Base-by-base conservation (phyloP, 2,888 invertebrate species). In the Argyresthia albistria region DNA sequence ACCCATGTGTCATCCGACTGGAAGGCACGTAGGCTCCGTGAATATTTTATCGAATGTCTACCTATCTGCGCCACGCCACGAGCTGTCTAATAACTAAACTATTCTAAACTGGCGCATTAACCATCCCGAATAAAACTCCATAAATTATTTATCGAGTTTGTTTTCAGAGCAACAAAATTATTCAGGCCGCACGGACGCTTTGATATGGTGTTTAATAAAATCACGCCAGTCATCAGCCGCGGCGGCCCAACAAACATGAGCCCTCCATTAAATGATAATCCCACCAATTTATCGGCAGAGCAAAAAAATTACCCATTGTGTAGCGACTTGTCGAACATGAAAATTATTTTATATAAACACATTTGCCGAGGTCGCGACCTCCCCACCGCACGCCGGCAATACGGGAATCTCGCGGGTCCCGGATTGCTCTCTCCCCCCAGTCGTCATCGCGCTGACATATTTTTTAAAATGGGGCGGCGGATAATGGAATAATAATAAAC, bases 401-500 rank as follows among this genome's bases (percentile, higher is more conserved):
- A 6, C 25, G 25, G 25, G 25, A 25, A 25, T 25, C 79, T 81
- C 79, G 78, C 72, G 69, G 67, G 68, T 54, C 56, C 46, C 64
- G 65, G 62, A 66, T 71, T 77, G 35, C 69, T 70, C 62, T 72
- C 73, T 67, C 73, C 71, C n/a, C 76, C 70, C 69, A 69, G 69
- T 77, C 81, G 77, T 86, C 86, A 84, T 83, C 82, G 73, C 78
- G 49, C 70, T 84, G 84, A 83, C 83, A 84, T 81, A 82, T 86
- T 86, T 54, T 83, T 87, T 86, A 75, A 84, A 86, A 81, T 82
- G 70, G 83, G 84, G 84, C 73, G 79, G 76, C 71, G 67, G 67
- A 69, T 86, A 87, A 87, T 87, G 86, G 84, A 86, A 86, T 86
- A 87, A 87, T 88, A 88, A 87, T 87, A 87, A 84, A 86, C 84